Conservation (phyloP, 2,113 vertebrate species). For the Actenoides lindsayi region DNA sequence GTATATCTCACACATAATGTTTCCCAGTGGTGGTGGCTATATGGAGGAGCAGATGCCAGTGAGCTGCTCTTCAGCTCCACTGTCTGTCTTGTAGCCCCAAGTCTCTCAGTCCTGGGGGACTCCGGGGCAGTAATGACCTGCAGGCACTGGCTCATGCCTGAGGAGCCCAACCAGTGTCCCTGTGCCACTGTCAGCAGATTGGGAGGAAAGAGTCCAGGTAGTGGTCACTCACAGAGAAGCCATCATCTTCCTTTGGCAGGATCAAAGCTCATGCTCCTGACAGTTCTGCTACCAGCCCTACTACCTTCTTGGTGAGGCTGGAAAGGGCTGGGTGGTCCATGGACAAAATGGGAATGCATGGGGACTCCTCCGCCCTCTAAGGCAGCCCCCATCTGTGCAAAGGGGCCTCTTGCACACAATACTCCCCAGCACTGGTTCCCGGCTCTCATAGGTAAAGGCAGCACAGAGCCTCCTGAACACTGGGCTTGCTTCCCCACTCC, state of each 20-base stretch:
- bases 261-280: not conserved
- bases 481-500: not conserved
- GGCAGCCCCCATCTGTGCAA: rapidly evolving
- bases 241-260: not conserved
- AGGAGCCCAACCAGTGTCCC: not conserved
- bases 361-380: not conserved
- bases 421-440: not conserved
- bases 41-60: not conserved
- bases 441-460: not conserved
- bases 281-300: not conserved
- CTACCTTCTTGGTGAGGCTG: not conserved
- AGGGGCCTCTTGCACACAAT: rapidly evolving
- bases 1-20: rapidly evolving
- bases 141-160: not conserved
- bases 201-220: not conserved
- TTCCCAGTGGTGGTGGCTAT: not conserved
- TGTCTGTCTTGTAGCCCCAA: not conserved
- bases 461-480: not conserved
- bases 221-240: not conserved
- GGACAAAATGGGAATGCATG: not conserved
- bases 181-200: not conserved
- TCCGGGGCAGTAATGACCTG: not conserved
- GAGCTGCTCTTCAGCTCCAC: rapidly evolving
- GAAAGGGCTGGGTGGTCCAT: not conserved
- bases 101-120: not conserved